A percentile compares a stretch with the other conserved stretches of the same genome.
phyloP scores from a whole-genome alignment of 1,140 invertebrate species.

The Drosophila rufa region DNA sequence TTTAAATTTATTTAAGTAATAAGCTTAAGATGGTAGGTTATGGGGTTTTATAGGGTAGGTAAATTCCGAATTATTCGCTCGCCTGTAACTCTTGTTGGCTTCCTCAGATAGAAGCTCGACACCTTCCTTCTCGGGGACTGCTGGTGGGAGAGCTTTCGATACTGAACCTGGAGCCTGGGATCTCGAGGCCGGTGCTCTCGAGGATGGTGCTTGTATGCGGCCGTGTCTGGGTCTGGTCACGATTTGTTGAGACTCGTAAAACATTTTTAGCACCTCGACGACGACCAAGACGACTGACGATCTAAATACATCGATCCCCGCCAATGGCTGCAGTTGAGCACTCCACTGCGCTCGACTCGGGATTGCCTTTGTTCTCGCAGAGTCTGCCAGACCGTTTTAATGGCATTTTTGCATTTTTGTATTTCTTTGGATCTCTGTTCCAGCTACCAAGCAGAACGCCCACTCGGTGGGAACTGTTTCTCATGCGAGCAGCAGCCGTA shows the following conservation, averaged over 20 bases:
- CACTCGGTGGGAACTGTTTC: constrained; percentile 71
- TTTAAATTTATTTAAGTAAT: not conserved
- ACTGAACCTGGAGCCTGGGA: constrained; percentile 8
- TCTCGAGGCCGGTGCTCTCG: constrained; percentile 32
- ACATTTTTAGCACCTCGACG: constrained; percentile 82
- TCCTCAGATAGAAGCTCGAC: constrained; percentile 37
- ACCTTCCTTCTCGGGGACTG: constrained; percentile 31
- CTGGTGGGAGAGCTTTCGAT: constrained; percentile 26
- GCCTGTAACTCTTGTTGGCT: not conserved
- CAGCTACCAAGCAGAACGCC: constrained; percentile 73
- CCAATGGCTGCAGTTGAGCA: constrained; percentile 50
- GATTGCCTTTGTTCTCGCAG: constrained; percentile 34
- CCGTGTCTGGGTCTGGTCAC: constrained; percentile 72
- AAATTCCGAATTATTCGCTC: not conserved
- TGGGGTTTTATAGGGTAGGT: not conserved
- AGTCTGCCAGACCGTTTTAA: constrained; percentile 55
- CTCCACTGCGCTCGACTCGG: constrained; percentile 8
- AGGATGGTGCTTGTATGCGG: constrained; percentile 35
- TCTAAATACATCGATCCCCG: constrained; percentile 62
- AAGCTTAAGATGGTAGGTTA: not conserved
- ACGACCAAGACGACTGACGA: constrained; percentile 45
- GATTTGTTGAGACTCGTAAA: constrained; percentile 83
- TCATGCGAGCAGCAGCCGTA: not conserved
- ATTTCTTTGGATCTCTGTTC: constrained; percentile 38
- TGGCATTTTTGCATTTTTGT: constrained; percentile 75